Evolutionary conservation across 1,140 invertebrate genomes (phyloP), one percentile per base, ranked within the genome.

Genomic region (Drosophila ohnishii): DNA sequence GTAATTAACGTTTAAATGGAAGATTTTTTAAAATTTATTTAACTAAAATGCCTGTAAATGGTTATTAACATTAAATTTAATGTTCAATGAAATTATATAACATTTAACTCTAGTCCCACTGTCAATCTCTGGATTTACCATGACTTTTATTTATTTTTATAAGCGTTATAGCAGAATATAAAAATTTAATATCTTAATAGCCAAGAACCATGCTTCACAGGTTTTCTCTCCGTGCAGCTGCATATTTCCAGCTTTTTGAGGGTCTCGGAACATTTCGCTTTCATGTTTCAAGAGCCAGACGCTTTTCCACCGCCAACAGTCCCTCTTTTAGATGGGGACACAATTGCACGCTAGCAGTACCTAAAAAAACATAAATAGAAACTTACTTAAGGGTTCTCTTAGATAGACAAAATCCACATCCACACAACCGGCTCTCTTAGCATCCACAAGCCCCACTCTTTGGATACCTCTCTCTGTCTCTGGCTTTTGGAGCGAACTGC

Each of bases 371-470:
- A n/a, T n/a, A 75, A 63, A 57, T 64, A 56, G 59, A 50, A 59
- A 14, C 39, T 45, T 40, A 39, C 39, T 37, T 35, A 7, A 5
- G 2, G 2, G 19, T 10, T 34, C 80, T 85, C 81, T 84, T 80
- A 56, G 73, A 22, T 80, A 84, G 81, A 85, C 40, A 16, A 39
- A 67, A 47, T 86, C 82, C 82, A 86, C 65, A 47, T 86, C 82
- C 82, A 86, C 69, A 63, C 25, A 30, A 13, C 22, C n/a, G 3
- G 2, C 56, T 65, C 83, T 87, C 75, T 87, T 87, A 67, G 5
- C 25, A 62, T 83, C 80, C 75, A 83, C 67, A 62, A 8, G 19
- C 22, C 25, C 16, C 56, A 35, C 56, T 62, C 59, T 35, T n/a
- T 22, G 4, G 16, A 4, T 22, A 5, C 5, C 19, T 50, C 14